phyloP scores from a whole-genome alignment of 2,797 vertebrate species.

The Lemur catta region DNA sequence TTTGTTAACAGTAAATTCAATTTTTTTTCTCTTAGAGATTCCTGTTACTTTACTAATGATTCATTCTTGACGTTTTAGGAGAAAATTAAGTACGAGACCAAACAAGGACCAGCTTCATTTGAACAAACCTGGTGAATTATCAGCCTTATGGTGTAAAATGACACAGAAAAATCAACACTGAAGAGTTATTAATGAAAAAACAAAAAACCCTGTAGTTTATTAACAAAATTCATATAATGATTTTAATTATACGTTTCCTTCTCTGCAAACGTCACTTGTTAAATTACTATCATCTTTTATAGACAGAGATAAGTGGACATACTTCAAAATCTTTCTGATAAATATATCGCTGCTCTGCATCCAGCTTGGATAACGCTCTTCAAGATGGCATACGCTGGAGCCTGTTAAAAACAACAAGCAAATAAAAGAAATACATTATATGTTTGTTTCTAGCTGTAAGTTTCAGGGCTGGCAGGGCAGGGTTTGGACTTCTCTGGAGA shows the following conservation, averaged over 20 bases:
- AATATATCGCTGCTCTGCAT: constrained; percentile 94
- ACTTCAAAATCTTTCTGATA: constrained; percentile 92
- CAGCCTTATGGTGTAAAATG: not conserved
- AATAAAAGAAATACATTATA: not conserved
- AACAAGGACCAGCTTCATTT: not conserved
- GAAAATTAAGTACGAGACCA: not conserved
- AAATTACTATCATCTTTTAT: not conserved
- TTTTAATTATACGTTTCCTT: not conserved
- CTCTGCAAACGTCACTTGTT: not conserved
- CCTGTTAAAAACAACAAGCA: constrained; percentile 83
- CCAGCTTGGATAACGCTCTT: constrained; percentile 94
- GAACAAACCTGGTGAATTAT: not conserved
- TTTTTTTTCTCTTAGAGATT: not conserved
- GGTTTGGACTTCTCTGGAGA: not conserved
- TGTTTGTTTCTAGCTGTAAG: not conserved
- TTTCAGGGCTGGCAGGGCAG: too few relatives aligned
- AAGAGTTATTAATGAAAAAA: not conserved
- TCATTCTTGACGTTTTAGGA: not conserved
- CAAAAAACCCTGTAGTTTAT: not conserved
- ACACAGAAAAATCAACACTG: not conserved
- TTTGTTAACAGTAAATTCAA: not conserved
- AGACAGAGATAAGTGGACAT: not conserved
- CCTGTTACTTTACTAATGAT: not conserved
- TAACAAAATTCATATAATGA: constrained; percentile 14
- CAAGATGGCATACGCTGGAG: constrained; percentile 91